These are phyloP conservation scores for Saccostrea cuccullata DNA, from an alignment of 1,140 invertebrate species.

Conservation along the genomic window DNA sequence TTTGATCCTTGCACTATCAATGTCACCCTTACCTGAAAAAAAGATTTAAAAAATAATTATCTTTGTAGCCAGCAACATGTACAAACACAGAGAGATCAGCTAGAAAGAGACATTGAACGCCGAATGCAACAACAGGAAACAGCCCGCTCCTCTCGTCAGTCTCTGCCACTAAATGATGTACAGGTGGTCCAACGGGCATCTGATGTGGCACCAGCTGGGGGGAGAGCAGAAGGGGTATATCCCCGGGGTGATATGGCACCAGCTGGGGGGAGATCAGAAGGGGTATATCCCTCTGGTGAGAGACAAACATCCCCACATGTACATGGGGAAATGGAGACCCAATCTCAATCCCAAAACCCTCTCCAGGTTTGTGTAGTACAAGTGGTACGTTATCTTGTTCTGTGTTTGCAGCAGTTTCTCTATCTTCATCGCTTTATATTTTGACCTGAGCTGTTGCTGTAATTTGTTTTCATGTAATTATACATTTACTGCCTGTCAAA, in stretches of 20 bases:
- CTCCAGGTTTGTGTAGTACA: background rate
- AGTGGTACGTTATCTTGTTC: too few species aligned
- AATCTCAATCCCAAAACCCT: background rate
- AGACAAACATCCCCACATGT: background rate
- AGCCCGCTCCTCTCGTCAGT: background rate
- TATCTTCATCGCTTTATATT: too few species aligned
- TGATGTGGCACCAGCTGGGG: background rate
- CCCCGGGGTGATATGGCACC: background rate
- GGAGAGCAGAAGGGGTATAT: background rate
- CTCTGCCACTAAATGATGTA: background rate
- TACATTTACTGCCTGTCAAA: too few species aligned
- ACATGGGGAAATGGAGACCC: constrained; percentile 16
- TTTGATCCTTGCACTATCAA: too few species aligned
- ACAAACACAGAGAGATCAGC: constrained; percentile 52
- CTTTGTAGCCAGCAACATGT: constrained; percentile 49
- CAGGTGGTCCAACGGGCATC: background rate
- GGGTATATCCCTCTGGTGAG: background rate
- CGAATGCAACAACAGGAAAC: constrained; percentile 48
- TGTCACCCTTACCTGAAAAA: too few species aligned
- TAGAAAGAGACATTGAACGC: constrained; percentile 58
- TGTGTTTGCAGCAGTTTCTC: too few species aligned
- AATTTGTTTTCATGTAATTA: too few species aligned
- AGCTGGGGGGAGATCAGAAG: background rate
- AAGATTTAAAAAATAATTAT: background rate
- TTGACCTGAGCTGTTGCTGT: too few species aligned